Base-by-base conservation (phyloP, 2,888 invertebrate genomes). In the Muscina levida region DNA sequence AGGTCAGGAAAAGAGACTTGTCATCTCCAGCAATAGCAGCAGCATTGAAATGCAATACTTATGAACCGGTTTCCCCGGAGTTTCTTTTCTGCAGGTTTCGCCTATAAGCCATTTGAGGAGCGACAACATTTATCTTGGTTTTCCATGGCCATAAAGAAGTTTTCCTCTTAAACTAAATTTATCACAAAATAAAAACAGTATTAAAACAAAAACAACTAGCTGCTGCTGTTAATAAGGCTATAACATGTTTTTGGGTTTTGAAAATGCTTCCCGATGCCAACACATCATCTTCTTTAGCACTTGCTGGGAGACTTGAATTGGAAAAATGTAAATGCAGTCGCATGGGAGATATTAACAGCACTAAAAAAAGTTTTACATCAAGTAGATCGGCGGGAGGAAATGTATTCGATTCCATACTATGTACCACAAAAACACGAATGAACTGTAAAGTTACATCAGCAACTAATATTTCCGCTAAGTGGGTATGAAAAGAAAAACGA, bases 241-340 rank as follows among this genome's bases (percentile, higher is more conserved):
- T 68, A 80, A 71, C 80, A 73, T 67, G 80, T 80, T 80, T 70
- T 57, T 72, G 15, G 57, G 57, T 48, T 73, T 72, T 39, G 19
- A 71, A 77, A 76, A 80, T 70, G 57, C 77, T 80, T 80, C 80
- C 80, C 77, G 76, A 77, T 77, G 15, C 22, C 11, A 72, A 31
- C 22, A 39, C 46, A 44, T 44, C 65, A 65, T 67, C 19, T 19
- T 57, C 65, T 74, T 80, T 80, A 76, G 73, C 72, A 80, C 79
- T 76, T 79, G 75, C 73, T 76, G n/a, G n/a, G n/a, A n/a, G n/a
- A n/a, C n/a, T n/a, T n/a, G n/a, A n/a, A n/a, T n/a, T n/a, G n/a
- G n/a, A n/a, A 80, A 80, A 26, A 68, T 26, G 68, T 24, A n/a
- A 56, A n/a, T n/a, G n/a, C 66, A 66, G 53, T 48, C 5, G 71